Conservation (phyloP, 2,797 vertebrate species). For the Nannoperca australis region DNA sequence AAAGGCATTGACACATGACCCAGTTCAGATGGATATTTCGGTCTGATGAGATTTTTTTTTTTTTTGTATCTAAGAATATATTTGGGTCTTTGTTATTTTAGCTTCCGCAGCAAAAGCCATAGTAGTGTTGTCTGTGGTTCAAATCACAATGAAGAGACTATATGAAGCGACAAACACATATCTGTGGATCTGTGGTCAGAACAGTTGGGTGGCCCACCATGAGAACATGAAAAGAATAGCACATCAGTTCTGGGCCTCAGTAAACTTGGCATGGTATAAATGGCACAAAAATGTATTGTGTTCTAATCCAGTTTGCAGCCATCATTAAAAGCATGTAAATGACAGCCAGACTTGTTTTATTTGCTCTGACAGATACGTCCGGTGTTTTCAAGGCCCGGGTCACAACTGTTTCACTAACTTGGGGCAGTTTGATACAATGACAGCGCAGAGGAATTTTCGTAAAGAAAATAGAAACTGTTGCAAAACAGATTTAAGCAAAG, state of each 20-base stretch:
- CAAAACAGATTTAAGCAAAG: constrained; percentile 25
- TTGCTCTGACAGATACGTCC: no score
- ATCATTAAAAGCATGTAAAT: constrained; percentile 8
- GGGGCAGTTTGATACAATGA: no score
- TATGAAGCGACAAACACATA: constrained; percentile 6
- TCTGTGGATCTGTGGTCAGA: not conserved
- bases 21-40: constrained; percentile 74
- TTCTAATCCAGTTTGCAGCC: constrained; percentile 21
- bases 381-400: no score
- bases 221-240: not conserved
- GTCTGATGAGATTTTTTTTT: constrained; percentile 52
- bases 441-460: no score
- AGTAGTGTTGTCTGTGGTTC: constrained; percentile 26
- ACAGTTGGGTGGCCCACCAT: not conserved
- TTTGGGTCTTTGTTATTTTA: constrained; percentile 60
- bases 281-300: not conserved
- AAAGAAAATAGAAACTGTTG: constrained; percentile 36
- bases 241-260: not conserved
- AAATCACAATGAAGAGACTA: constrained; percentile 12
- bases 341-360: not conserved
- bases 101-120: constrained; percentile 22
- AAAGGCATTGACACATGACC: constrained; percentile 67
- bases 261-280: not conserved
- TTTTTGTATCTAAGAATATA: constrained; percentile 47
- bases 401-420: no score